A percentile compares a stretch with the other conserved stretches of the same genome.
phyloP scores from a whole-genome alignment of 1,140 invertebrate genomes.

The Drosophila neocordata region DNA sequence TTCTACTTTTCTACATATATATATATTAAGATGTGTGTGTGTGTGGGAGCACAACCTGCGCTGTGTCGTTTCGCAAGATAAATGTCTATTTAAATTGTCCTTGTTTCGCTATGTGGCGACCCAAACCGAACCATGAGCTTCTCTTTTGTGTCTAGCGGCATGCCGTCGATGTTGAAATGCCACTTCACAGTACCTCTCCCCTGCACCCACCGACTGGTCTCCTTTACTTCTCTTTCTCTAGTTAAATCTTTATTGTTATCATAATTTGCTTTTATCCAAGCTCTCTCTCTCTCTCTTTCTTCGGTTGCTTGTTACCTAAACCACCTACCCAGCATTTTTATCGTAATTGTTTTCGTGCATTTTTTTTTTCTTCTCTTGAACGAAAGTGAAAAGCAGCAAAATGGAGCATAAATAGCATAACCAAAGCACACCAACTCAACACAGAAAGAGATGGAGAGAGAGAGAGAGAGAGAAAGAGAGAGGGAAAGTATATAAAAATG shows the following conservation, averaged over 20 bases:
- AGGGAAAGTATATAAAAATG: slow-evolving; percentile 58
- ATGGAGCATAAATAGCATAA: slow-evolving; percentile 75
- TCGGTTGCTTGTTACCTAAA: slow-evolving; percentile 57
- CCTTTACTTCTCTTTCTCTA: slow-evolving; percentile 40
- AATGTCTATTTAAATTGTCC: slow-evolving; percentile 82
- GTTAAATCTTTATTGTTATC: slow-evolving; percentile 81
- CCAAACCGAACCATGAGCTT: slow-evolving; percentile 22
- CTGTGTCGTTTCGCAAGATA: slow-evolving; percentile 69
- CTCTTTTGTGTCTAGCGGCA: slow-evolving; percentile 47
- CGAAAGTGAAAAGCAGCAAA: slow-evolving; percentile 66
- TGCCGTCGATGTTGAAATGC: slow-evolving; percentile 34
- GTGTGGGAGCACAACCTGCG: slow-evolving; percentile 53
- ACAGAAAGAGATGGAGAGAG: background rate
- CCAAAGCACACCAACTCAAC: slow-evolving; percentile 21
- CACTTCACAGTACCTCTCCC: slow-evolving; percentile 40
- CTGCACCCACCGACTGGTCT: background rate
- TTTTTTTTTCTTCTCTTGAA: slow-evolving; percentile 38
- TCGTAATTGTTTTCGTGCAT: slow-evolving; percentile 77
- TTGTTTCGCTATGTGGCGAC: slow-evolving; percentile 46
- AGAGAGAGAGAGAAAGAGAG: background rate
- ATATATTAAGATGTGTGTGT: slow-evolving; percentile 48
- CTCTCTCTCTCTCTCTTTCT: too few species aligned
- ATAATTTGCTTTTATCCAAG: slow-evolving; percentile 80
- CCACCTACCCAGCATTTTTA: slow-evolving; percentile 61
- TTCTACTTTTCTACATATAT: slow-evolving; percentile 51